These are phyloP conservation scores for Leucoraja ocellata DNA, from an alignment of 2,797 vertebrate genomes.

Conservation along the genomic window DNA sequence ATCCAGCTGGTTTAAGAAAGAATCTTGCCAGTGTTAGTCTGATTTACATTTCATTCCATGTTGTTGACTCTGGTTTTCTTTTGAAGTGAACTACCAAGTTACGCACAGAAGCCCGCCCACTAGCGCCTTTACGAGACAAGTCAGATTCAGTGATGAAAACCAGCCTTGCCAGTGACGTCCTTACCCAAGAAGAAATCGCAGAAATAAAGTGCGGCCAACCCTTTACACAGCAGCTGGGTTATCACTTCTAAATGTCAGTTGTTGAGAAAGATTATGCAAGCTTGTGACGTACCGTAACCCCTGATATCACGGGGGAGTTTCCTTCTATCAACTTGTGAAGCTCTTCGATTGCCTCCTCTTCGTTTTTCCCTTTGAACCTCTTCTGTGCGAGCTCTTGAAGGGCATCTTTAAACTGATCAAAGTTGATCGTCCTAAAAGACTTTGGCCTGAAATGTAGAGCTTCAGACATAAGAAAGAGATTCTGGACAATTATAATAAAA, in stretches of 20 bases:
- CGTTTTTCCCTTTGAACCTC: slow-evolving; percentile 78
- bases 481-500: not conserved
- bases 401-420: slow-evolving; percentile 80
- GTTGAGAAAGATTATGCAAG: not conserved
- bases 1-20: not conserved
- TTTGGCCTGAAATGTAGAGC: slow-evolving; percentile 69
- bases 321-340: slow-evolving; percentile 84
- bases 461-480: not conserved
- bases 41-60: not conserved
- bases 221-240: not conserved
- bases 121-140: not conserved
- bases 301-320: slow-evolving; percentile 75
- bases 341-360: slow-evolving; percentile 78
- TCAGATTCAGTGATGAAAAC: not conserved
- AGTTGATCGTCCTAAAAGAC: slow-evolving; percentile 82
- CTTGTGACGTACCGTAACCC: slow-evolving; percentile 67
- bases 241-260: not conserved
- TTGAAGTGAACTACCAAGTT: not conserved
- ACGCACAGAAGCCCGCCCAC: not conserved
- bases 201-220: too few relatives aligned
- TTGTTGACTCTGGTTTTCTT: not conserved
- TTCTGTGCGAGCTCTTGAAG: slow-evolving; percentile 81
- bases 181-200: not conserved
- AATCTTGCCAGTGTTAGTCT: not conserved
- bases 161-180: not conserved